phyloP scores from a whole-genome alignment of 2,888 invertebrate species.

The Hydroisotoma schaefferi region DNA sequence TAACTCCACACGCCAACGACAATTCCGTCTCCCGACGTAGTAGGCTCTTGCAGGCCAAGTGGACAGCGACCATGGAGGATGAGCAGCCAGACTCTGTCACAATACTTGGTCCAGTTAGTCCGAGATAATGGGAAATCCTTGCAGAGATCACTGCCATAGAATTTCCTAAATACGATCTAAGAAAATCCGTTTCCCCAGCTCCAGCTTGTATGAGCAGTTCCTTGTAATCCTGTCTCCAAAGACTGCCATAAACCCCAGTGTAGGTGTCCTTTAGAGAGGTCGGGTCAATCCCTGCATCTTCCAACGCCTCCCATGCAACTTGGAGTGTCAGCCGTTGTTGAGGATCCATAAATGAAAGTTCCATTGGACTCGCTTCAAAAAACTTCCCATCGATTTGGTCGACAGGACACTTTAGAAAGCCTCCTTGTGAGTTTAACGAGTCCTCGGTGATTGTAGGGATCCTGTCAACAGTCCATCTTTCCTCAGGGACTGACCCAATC shows the following conservation, averaged over 20 bases:
- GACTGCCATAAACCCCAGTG: not conserved
- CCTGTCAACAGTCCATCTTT: not conserved
- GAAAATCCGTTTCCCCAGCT: not conserved
- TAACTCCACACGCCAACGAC: constrained; percentile 36
- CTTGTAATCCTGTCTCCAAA: not conserved
- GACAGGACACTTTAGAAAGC: not conserved
- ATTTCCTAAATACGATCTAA: constrained; percentile 32
- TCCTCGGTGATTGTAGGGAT: not conserved
- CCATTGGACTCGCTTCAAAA: constrained; percentile 1
- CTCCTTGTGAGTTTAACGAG: not conserved
- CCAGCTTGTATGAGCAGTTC: not conserved
- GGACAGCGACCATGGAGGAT: constrained; percentile 32
- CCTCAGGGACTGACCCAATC: not conserved
- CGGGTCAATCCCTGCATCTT: constrained; percentile 9
- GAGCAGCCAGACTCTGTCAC: constrained; percentile 31
- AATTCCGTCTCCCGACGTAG: constrained; percentile 23
- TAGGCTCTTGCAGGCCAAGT: constrained; percentile 35
- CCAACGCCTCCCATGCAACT: constrained; percentile 10
- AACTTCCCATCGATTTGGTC: constrained; percentile 16
- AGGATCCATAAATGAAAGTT: constrained; percentile 2
- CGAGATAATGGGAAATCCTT: constrained; percentile 28
- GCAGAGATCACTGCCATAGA: constrained; percentile 21
- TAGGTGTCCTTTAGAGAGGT: not conserved
- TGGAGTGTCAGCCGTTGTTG: constrained; percentile 2
- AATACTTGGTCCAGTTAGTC: constrained; percentile 26